phyloP scores from a whole-genome alignment of 2,113 vertebrate genomes.

The Tychaedon coryphoeus region DNA sequence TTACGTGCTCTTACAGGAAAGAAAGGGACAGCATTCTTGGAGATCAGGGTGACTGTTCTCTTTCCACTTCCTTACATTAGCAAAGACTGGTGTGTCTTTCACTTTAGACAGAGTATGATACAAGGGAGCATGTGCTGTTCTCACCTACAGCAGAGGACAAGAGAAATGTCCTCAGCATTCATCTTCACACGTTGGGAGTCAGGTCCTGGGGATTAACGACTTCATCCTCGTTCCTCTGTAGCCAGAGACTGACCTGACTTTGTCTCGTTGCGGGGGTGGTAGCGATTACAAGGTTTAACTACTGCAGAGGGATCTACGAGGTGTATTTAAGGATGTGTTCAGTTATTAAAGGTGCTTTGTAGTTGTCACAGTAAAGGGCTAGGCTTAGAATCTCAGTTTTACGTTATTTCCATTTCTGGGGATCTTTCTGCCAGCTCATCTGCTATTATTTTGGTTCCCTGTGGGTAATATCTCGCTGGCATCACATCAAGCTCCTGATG shows the following conservation, averaged over 20 bases:
- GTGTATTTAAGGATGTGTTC: neutral
- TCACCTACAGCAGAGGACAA: neutral
- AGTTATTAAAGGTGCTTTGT: neutral
- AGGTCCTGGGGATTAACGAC: neutral
- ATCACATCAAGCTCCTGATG: neutral
- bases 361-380: neutral
- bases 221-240: neutral
- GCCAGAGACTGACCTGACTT: neutral
- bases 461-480: neutral
- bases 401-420: neutral
- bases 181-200: rapidly evolving
- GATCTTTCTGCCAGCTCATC: neutral
- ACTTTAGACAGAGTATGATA: rapidly evolving
- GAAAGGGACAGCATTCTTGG: neutral
- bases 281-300: neutral
- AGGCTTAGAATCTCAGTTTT: neutral
- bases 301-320: neutral
- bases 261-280: neutral
- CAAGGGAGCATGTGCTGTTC: rapidly evolving
- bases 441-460: slow-evolving; percentile 9
- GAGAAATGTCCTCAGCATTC: neutral
- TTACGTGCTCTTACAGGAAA: neutral
- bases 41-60: rapidly evolving
- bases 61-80: neutral
- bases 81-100: neutral